Percentiles rank a stretch among this genome's conserved stretches.
phyloP scores from a whole-genome alignment of 1,140 invertebrate species.

The Hyphantria cunea region DNA sequence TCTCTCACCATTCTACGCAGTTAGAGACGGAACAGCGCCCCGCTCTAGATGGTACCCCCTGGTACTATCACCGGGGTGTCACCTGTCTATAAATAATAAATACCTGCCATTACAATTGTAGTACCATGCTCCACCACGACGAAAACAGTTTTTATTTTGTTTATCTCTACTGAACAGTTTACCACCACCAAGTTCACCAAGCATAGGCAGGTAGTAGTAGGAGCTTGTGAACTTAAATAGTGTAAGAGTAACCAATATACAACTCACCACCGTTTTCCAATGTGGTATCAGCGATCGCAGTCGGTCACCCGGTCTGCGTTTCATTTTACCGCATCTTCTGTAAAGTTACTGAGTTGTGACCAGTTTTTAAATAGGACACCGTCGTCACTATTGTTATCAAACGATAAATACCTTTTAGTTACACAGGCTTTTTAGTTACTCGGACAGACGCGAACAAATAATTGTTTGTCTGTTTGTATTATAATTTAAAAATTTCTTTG shows the following conservation, averaged over 20 bases:
- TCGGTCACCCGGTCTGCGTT: slow-evolving; percentile 54
- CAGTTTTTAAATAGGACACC: slow-evolving; percentile 28
- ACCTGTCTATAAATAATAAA: too few relatives aligned
- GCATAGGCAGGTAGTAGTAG: too few relatives aligned
- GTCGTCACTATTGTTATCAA: slow-evolving; percentile 9
- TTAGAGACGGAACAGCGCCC: too few relatives aligned
- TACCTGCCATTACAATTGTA: too few relatives aligned
- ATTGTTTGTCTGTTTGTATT: too few relatives aligned
- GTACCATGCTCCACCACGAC: too few relatives aligned
- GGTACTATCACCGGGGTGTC: too few relatives aligned
- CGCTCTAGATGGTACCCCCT: too few relatives aligned
- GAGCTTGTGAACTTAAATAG: slow-evolving; percentile 47
- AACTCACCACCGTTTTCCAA: slow-evolving; percentile 52
- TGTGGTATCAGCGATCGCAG: slow-evolving; percentile 53
- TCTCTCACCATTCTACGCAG: too few relatives aligned
- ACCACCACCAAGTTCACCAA: background rate
- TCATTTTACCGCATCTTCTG: slow-evolving; percentile 44
- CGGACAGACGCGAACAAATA: too few relatives aligned
- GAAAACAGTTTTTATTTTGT: too few relatives aligned
- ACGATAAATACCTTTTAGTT: background rate
- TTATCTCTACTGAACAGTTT: background rate
- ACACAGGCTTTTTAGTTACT: slow-evolving; percentile 13
- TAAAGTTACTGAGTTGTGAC: slow-evolving; percentile 18
- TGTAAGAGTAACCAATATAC: slow-evolving; percentile 60
- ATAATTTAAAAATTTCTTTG: too few relatives aligned